phyloP scores from a whole-genome alignment of 2,797 vertebrate species.

The Helostoma temminkii region DNA sequence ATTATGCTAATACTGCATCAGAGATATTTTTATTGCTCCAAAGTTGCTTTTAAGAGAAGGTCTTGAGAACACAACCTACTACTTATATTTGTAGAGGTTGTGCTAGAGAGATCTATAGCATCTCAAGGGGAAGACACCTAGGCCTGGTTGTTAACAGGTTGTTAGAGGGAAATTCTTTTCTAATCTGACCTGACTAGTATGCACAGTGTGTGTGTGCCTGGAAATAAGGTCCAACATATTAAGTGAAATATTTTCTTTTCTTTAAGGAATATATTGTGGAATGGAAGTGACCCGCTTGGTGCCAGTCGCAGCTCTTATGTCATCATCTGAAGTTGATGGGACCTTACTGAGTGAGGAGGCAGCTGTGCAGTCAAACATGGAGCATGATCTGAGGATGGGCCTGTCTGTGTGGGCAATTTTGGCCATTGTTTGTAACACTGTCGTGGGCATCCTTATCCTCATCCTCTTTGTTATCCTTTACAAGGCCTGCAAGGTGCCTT shows the following conservation, averaged over 20 bases:
- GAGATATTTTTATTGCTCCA: not conserved
- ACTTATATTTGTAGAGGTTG: constrained; percentile 9
- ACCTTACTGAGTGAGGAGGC: constrained; percentile 14
- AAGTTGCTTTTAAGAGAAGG: not conserved
- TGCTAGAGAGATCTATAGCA: constrained; percentile 25
- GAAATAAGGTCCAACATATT: too few species aligned
- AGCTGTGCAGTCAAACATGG: constrained; percentile 67
- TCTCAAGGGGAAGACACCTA: too few species aligned
- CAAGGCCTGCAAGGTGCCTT: constrained; percentile 87
- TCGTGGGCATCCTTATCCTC: constrained; percentile 82
- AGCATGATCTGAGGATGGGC: constrained; percentile 73
- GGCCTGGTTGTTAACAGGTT: constrained; percentile 28
- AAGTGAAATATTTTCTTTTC: constrained; percentile 26
- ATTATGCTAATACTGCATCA: too few species aligned
- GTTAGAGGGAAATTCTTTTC: constrained; percentile 53
- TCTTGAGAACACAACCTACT: constrained; percentile 6
- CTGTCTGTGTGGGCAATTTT: constrained; percentile 82
- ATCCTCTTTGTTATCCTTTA: constrained; percentile 85
- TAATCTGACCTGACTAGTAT: too few species aligned
- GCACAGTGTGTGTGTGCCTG: constrained; percentile 21
- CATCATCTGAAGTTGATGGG: constrained; percentile 1
- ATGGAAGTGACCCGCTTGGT: not conserved
- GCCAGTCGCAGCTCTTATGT: not conserved
- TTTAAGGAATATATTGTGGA: constrained; percentile 46
- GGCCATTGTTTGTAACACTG: constrained; percentile 85